Conservation (phyloP, 2,797 vertebrate species). For the Leptoclinus maculatus region DNA sequence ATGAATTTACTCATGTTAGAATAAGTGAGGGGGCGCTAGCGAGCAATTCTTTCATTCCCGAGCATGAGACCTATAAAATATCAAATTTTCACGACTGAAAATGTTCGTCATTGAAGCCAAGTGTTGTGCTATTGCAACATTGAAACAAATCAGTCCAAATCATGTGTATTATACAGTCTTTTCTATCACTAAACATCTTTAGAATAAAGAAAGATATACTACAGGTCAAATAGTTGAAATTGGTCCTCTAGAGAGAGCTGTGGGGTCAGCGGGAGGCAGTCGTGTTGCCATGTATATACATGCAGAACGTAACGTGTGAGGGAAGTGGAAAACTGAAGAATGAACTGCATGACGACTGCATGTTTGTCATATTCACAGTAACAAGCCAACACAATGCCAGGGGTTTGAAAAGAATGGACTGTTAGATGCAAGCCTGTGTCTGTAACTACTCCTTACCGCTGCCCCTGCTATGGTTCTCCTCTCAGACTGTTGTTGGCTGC, state of each 20-base stretch:
- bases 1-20: neutral
- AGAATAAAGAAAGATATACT: neutral
- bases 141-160: neutral
- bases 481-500: slow-evolving; percentile 5
- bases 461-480: neutral
- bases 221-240: no score
- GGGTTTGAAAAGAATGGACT: neutral
- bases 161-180: neutral
- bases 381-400: neutral
- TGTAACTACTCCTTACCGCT: no score
- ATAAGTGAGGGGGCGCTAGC: neutral
- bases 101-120: no score
- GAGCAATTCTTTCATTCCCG: neutral
- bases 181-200: neutral
- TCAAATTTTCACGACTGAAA: neutral
- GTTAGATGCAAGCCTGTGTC: neutral
- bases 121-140: neutral
- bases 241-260: neutral
- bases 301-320: neutral
- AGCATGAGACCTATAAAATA: neutral
- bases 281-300: neutral
- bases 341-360: neutral
- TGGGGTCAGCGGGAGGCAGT: neutral
- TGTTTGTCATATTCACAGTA: neutral
- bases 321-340: neutral